Evolutionary conservation across 2,888 invertebrate species (phyloP), one percentile per base, ranked within the genome.

Genomic region (Tanytarsus gracilentus): DNA sequence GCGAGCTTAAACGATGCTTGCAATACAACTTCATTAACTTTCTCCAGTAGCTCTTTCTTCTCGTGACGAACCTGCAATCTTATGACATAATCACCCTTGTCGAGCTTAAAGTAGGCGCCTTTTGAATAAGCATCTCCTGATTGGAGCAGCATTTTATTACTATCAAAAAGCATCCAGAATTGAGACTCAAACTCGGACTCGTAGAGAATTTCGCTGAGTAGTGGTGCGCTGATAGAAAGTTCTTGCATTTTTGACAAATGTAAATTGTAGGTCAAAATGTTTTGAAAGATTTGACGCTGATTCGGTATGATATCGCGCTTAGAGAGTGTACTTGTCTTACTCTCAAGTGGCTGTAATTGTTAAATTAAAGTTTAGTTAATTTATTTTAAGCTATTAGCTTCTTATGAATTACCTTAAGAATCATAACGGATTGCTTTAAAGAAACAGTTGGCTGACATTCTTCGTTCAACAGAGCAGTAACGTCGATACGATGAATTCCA

Each of bases 161-260:
- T 75, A 74, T 96, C 94, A 76, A 88, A 98, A 63, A 98, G 69
- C 88, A 96, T 90, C 95, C 97, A 97, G 72, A 98, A 78, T 74
- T 98, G 95, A 6, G 93, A 88, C 75, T 98, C 97, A 71, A 87
- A 94, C 74, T 96, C 95, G 0, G 88, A 89, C 75, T 99, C 98
- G 72, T 99, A 99, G 39, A 99, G 77, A 69, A 90, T 79, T 68
- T 90, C 86, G 71, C 88, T 89, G 33, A 99, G 78, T 62, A 90
- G 69, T 1, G 92, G 82, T 62, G 86, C 83, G 68, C 86, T 85
- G 0, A 91, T 82, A 1, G 87, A 75, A 44, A 92, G 83, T 74
- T 96, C 96, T 3, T 86, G 85, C 1, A 84, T 76, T 71, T 95
- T 95, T 9, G 81, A 76, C 65, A 93, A 77, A 67, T 85, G 86